phyloP scores from a whole-genome alignment of 1,140 invertebrate species.

The Camponotus floridanus region DNA sequence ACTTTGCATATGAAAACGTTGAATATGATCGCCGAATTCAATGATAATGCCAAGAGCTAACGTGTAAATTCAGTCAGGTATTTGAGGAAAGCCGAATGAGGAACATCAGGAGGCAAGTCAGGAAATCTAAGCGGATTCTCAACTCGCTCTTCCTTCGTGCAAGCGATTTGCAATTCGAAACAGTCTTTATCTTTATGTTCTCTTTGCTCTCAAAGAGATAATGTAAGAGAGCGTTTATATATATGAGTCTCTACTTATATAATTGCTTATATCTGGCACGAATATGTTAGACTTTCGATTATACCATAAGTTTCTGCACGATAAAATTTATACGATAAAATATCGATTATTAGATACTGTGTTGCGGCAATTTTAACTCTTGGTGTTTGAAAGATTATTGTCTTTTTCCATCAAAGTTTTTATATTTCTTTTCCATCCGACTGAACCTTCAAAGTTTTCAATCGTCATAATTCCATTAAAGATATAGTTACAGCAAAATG shows the following conservation, averaged over 20 bases:
- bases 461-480: conserved; percentile 18
- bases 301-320: background rate
- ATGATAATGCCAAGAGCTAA: conserved; percentile 50
- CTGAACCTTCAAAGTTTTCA: background rate
- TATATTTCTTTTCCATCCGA: background rate
- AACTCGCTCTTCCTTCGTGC: conserved; percentile 16
- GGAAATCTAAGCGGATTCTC: conserved; percentile 36
- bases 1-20: conserved; percentile 50
- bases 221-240: background rate
- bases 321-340: background rate
- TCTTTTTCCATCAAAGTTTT: conserved; percentile 4
- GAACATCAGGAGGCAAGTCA: conserved; percentile 14
- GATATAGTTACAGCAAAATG: background rate
- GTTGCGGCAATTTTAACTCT: background rate
- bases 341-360: background rate
- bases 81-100: conserved; percentile 57
- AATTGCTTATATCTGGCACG: conserved; percentile 4
- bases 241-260: background rate
- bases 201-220: conserved; percentile 29
- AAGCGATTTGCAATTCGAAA: conserved; percentile 59
- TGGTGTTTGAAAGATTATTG: background rate
- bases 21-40: conserved; percentile 55
- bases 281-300: background rate
- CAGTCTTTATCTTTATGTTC: conserved; percentile 42
- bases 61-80: conserved; percentile 45